Base-by-base conservation (phyloP, 2,888 invertebrate species). In the Hemithea aestivaria region DNA sequence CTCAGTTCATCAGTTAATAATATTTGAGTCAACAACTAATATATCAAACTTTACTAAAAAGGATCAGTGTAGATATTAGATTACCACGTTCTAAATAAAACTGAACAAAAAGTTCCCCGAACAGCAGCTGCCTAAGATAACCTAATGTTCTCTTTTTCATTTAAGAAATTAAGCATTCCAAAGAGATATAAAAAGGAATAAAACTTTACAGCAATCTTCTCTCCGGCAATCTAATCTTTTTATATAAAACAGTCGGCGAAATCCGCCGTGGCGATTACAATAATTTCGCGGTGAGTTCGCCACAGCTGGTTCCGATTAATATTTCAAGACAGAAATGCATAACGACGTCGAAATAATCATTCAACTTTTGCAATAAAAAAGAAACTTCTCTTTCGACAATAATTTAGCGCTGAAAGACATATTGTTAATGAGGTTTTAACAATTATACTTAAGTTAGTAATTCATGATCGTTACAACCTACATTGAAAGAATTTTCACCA, bases 191-290 rank as follows among this genome's bases (percentile, higher is more conserved):
- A 45, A 48, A 48, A 44, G 44, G 37, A 52, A 52, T 45, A 49
- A 45, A 47, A 49, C 40, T 45, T 35, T 31, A 34, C 33, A 34
- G 38, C 38, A 33, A 37, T 41, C 45, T 47, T 49, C 47, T 46
- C 44, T 53, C 45, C 44, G 48, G 38, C 46, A 51, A 47, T 43
- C 46, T 45, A 45, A 47, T 47, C 36, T 51, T 48, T 48, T 48
- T 46, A 43, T 44, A 43, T 39, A 38, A 43, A 47, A 36, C 40
- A 31, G 45, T 37, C 46, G 39, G 46, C 41, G 39, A 49, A 52
- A 48, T 45, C 42, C 43, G 42, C 39, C 38, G 34, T 35, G 39
- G 43, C 42, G 40, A 49, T 51, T 49, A 47, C 45, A 45, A 47
- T 45, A 41, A 52, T 49, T 49, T 49, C 36, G 46, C 46, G 48